phyloP scores from a whole-genome alignment of 2,797 vertebrate species.

The Anguilla marmorata region DNA sequence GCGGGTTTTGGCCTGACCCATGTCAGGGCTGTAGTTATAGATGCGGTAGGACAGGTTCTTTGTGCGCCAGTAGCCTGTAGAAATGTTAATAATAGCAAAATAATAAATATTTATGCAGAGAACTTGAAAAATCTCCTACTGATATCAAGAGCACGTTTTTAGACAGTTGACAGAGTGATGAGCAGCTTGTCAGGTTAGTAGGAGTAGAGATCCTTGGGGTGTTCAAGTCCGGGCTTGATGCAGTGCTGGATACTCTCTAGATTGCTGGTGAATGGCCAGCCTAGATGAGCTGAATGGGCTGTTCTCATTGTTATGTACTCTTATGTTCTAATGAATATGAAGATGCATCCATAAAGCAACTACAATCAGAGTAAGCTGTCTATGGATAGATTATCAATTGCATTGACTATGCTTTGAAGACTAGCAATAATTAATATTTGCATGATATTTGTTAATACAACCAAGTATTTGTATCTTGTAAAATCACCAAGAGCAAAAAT shows the following conservation, averaged over 20 bases:
- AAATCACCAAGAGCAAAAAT: neutral
- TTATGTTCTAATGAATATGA: neutral
- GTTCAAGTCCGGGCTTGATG: neutral
- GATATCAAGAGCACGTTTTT: neutral
- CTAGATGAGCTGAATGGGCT: no score
- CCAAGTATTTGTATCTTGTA: neutral
- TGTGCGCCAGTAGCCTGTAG: constrained; percentile 80
- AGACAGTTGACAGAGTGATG: neutral
- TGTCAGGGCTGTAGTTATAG: constrained; percentile 78
- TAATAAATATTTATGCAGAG: neutral
- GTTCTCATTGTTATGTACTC: neutral
- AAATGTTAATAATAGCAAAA: constrained; percentile 28
- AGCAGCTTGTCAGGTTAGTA: neutral
- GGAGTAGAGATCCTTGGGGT: neutral
- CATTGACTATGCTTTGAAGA: neutral
- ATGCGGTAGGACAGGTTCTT: constrained; percentile 80
- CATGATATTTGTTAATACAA: neutral
- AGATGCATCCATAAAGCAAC: neutral
- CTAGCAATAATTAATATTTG: neutral
- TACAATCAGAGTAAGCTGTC: neutral
- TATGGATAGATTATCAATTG: neutral
- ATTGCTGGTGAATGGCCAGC: no score
- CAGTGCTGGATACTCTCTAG: no score
- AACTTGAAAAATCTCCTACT: neutral
- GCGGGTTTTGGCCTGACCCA: constrained; percentile 61